Evolutionary conservation across 2,797 vertebrate genomes (phyloP), one percentile per base, ranked within the genome.

Genomic region (Rhabdomys pumilio): DNA sequence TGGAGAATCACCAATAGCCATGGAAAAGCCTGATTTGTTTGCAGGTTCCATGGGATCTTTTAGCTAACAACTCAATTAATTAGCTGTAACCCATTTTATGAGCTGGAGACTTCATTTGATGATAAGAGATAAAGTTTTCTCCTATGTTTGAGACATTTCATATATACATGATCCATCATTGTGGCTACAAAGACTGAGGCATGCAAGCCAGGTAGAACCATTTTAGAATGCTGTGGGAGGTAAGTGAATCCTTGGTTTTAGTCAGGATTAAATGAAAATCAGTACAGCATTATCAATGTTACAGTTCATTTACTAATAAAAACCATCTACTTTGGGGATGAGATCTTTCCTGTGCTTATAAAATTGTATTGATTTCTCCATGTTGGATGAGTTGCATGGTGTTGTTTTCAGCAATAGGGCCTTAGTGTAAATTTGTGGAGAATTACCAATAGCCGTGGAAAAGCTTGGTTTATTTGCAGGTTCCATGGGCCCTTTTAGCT

Each of bases 81-180:
- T 65, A 84, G 15, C 44, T 65, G 6, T 65, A 84, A 20, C 26
- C 15, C 41, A 47, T 22, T 59, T 65, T 17, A 6, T 65, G 1
- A 2, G 12, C 15, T 34, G 10, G 26, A 47, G 41, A 15, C 26
- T 44, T 63, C 20, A 63, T 47, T 84, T 63, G 38, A 61, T 61
- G 57, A 63, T 63, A 38, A 47, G 34, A 59, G 57, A 11, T 7
- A 15, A 44, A 31, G 1, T 24, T 67, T 85, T 69, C 19, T 17
- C 34, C 93, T 90, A 81, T 24, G n/a, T 76, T 80, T 84, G 29
- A 80, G 61, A 24, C 34, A 55, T 95, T 94, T 95, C 9, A 85
- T 8, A 92, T 1, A 89, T 87, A 1, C 38, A 85, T 81, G 19
- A 85, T 61, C 55, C 15, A 91, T 15, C 11, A 19, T 1, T 72